These are phyloP conservation scores for Bombus balteatus DNA, from an alignment of 1,140 invertebrate genomes.

Conservation along the genomic window DNA sequence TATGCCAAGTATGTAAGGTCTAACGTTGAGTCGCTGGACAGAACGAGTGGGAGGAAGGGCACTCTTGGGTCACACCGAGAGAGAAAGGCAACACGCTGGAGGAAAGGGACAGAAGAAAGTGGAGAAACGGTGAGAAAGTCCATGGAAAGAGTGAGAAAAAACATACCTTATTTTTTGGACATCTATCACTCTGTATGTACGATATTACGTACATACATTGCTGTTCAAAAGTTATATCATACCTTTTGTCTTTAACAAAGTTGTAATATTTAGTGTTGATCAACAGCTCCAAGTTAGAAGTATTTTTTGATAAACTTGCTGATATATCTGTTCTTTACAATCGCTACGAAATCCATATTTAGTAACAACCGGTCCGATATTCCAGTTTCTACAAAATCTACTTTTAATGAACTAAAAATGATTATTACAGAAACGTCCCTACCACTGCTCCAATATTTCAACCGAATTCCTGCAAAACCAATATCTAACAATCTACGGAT, in stretches of 20 bases:
- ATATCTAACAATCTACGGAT: too few species aligned
- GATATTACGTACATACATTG: too few species aligned
- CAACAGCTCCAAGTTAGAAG: too few species aligned
- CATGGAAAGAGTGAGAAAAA: constrained; percentile 23
- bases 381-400: neutral
- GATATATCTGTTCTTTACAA: too few species aligned
- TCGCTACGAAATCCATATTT: neutral
- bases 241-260: too few species aligned
- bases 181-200: too few species aligned
- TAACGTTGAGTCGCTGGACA: constrained; percentile 64
- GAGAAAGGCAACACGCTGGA: constrained; percentile 36
- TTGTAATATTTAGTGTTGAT: neutral
- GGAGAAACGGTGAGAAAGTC: constrained; percentile 7
- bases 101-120: constrained; percentile 32
- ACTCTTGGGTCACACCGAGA: constrained; percentile 32
- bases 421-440: neutral
- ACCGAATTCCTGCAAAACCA: neutral
- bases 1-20: constrained; percentile 70
- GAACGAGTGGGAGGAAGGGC: constrained; percentile 67
- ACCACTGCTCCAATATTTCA: neutral
- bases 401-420: neutral
- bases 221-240: too few species aligned
- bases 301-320: too few species aligned
- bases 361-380: neutral
- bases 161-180: constrained; percentile 50